phyloP scores from a whole-genome alignment of 92 coral and sea anemone genomes.

The Meandrina meandrites region DNA sequence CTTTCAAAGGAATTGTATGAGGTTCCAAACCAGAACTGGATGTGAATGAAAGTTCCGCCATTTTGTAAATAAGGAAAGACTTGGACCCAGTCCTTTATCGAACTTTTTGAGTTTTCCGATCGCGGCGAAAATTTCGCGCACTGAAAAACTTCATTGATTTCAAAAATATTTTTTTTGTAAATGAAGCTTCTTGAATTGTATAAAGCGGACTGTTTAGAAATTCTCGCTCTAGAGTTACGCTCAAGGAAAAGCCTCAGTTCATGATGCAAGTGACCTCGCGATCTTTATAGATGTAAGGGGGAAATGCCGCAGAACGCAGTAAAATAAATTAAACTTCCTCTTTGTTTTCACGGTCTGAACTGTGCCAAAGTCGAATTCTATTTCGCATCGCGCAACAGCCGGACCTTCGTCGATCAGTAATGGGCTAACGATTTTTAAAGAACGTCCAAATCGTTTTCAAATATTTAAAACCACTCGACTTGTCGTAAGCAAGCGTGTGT shows the following conservation, averaged over 20 bases:
- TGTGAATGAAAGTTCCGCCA: conserved; percentile 79
- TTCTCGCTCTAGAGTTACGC: background rate
- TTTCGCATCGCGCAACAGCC: background rate
- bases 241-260: background rate
- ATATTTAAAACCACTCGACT: conserved; percentile 28
- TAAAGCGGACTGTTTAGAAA: no score
- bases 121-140: background rate
- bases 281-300: background rate
- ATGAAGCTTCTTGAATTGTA: no score
- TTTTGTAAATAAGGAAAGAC: conserved; percentile 61
- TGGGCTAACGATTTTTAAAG: conserved; percentile 26
- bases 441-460: conserved; percentile 37
- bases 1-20: conserved; percentile 55
- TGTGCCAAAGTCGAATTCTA: background rate
- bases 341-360: background rate
- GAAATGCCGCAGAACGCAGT: background rate
- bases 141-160: background rate
- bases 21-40: conserved; percentile 81
- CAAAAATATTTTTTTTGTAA: background rate
- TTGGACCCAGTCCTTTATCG: conserved; percentile 51
- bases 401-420: background rate
- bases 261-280: background rate
- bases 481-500: conserved; percentile 20
- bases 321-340: background rate
- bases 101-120: background rate